Conservation (phyloP, 2,888 invertebrate genomes). For the Ophonus ardosiacus region DNA sequence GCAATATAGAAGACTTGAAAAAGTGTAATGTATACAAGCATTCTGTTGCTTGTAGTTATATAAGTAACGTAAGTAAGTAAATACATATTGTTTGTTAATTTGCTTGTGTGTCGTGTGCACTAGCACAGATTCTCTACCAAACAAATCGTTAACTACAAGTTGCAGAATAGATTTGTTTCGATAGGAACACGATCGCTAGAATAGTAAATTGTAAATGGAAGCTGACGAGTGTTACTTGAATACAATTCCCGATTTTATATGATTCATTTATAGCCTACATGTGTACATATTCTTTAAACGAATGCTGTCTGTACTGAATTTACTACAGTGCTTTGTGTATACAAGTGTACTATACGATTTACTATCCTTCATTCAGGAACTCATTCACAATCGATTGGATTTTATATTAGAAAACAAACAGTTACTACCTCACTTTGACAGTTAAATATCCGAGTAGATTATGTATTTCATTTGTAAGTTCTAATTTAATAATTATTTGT, state of each 20-base stretch:
- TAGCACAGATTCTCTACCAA: conserved; percentile 16
- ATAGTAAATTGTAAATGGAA: conserved; percentile 61
- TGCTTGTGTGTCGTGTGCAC: conserved; percentile 42
- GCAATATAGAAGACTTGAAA: conserved; percentile 59
- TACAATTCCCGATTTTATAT: conserved; percentile 63
- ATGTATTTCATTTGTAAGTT: conserved; percentile 66
- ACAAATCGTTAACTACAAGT: conserved; percentile 56
- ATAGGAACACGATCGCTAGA: conserved; percentile 55
- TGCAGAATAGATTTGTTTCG: conserved; percentile 57
- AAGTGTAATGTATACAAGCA: conserved; percentile 53
- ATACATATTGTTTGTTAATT: conserved; percentile 49
- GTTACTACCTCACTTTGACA: conserved; percentile 74
- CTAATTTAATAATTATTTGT: conserved; percentile 68
- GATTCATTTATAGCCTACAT: conserved; percentile 56
- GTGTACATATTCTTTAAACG: conserved; percentile 56
- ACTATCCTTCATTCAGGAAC: conserved; percentile 52
- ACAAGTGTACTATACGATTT: conserved; percentile 59
- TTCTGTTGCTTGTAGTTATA: conserved; percentile 61
- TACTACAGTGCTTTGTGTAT: conserved; percentile 61
- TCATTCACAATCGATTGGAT: conserved; percentile 47
- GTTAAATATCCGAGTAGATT: conserved; percentile 40
- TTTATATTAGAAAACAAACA: conserved; percentile 68
- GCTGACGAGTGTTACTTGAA: conserved; percentile 56
- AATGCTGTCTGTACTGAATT: conserved; percentile 60
- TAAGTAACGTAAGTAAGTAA: conserved; percentile 49